phyloP scores from a whole-genome alignment of 2,113 vertebrate genomes.

The Anolis carolinensis region DNA sequence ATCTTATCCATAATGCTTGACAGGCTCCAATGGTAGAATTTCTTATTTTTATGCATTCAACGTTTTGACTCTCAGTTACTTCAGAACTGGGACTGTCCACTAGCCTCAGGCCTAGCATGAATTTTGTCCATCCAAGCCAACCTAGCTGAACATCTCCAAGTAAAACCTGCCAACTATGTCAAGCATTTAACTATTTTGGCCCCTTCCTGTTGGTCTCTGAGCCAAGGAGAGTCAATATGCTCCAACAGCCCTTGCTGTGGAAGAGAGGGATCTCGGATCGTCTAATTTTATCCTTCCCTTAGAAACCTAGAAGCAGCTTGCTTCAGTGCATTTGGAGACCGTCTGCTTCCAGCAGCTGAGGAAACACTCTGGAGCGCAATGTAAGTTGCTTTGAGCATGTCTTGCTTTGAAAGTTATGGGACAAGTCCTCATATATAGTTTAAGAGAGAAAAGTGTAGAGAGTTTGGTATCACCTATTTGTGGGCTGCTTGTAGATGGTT shows the following conservation, averaged over 20 bases:
- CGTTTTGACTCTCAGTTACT: not conserved
- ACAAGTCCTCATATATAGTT: not conserved
- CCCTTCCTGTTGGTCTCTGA: not conserved
- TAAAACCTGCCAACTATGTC: not conserved
- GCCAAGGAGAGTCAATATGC: not conserved
- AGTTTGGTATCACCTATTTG: not conserved
- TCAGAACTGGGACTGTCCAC: not conserved
- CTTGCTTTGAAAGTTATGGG: not conserved
- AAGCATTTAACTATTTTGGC: not conserved
- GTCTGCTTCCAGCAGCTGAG: not conserved
- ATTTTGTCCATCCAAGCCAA: not conserved
- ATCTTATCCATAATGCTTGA: not conserved
- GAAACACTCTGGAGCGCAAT: not conserved
- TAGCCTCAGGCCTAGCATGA: not conserved
- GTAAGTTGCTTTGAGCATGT: not conserved
- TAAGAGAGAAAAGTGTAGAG: not conserved
- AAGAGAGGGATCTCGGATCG: not conserved
- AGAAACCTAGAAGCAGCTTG: not conserved
- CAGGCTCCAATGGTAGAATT: not conserved
- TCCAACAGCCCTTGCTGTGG: not conserved
- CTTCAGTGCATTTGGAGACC: not conserved
- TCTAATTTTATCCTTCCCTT: not conserved
- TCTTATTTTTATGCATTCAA: not conserved
- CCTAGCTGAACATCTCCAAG: not conserved
- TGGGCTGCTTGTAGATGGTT: not conserved